These are phyloP conservation scores for Athene noctua DNA, from an alignment of 2,113 vertebrate species.

Conservation along the genomic window DNA sequence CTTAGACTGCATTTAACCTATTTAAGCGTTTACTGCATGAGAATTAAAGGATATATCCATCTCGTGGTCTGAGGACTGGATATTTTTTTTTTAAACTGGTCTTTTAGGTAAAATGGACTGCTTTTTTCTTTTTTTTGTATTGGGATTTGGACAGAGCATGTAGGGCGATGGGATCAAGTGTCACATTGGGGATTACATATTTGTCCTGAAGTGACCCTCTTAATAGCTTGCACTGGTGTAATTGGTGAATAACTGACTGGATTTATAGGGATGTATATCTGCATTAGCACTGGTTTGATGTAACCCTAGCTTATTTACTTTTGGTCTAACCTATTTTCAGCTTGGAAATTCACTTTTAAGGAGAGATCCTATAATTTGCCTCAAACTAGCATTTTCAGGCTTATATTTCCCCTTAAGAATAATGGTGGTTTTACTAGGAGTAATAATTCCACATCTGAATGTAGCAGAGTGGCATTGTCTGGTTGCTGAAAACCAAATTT, in stretches of 20 bases:
- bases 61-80: background rate
- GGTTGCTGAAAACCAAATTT: background rate
- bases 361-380: background rate
- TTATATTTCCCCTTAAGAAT: background rate
- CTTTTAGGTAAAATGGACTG: background rate
- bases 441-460: background rate
- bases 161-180: conserved; percentile 59
- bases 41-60: background rate
- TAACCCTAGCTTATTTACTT: conserved; percentile 19
- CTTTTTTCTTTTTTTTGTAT: background rate
- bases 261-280: conserved; percentile 50
- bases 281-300: conserved; percentile 11
- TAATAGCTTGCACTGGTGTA: conserved; percentile 24
- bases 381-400: background rate
- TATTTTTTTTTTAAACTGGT: background rate
- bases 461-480: too few species aligned
- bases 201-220: conserved; percentile 56
- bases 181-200: conserved; percentile 54
- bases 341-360: background rate
- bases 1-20: background rate
- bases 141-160: conserved; percentile 30
- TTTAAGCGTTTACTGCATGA: background rate
- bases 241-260: conserved; percentile 42
- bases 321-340: background rate
- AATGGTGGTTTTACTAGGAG: background rate